Conservation (phyloP, 2,797 vertebrate genomes). For the Lagocephalus sceleratus region DNA sequence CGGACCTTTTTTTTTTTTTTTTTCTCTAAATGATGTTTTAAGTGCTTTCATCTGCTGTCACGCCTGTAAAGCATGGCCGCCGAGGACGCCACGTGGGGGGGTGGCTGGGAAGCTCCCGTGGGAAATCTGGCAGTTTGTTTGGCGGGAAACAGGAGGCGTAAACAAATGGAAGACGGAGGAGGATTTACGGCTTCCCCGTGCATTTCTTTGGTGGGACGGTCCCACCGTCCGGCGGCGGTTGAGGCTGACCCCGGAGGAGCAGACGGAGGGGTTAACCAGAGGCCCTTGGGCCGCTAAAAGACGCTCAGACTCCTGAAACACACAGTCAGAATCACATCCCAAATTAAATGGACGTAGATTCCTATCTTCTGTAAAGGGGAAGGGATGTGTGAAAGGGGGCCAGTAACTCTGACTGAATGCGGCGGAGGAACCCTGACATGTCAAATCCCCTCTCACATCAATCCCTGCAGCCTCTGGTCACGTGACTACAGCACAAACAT, state of each 20-base stretch:
- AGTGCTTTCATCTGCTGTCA: constrained; percentile 61
- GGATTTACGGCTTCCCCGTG: constrained; percentile 70
- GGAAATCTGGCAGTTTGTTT: constrained; percentile 79
- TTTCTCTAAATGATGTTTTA: constrained; percentile 63
- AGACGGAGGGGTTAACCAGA: constrained; percentile 48
- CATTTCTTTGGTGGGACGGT: constrained; percentile 66
- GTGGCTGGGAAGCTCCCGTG: constrained; percentile 46
- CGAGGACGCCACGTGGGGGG: constrained; percentile 38
- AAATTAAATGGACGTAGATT: constrained; percentile 29
- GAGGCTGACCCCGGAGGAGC: constrained; percentile 59
- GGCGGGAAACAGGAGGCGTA: constrained; percentile 72
- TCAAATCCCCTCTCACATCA: constrained; percentile 4
- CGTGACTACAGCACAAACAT: constrained; percentile 10
- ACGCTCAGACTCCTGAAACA: constrained; percentile 46
- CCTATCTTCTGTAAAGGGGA: constrained; percentile 28
- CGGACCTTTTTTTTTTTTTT: constrained; percentile 31
- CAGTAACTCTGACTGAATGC: constrained; percentile 14
- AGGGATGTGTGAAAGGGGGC: constrained; percentile 12
- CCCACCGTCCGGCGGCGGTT: constrained; percentile 62
- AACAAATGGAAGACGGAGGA: constrained; percentile 65
- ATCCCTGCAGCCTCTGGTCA: constrained; percentile 8
- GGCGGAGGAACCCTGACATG: constrained; percentile 16
- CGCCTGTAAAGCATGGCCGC: constrained; percentile 59
- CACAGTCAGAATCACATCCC: constrained; percentile 37
- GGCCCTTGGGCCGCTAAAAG: constrained; percentile 40